phyloP scores from a whole-genome alignment of 37 sponge, comb jelly and placozoan genomes.

The Theonella swinhoei region DNA sequence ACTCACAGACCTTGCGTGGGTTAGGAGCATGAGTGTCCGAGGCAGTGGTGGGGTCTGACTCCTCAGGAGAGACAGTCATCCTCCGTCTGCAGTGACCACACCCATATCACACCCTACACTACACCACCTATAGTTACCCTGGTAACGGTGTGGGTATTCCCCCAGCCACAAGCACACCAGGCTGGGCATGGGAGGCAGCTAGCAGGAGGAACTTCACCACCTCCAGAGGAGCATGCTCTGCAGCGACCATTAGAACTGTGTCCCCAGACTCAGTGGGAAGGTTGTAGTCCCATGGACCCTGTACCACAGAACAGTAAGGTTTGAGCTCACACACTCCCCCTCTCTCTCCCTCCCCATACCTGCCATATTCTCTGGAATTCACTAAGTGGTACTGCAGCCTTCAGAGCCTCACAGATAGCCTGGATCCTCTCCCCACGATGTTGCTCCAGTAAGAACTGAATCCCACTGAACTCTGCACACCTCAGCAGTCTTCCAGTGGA shows the following conservation, averaged over 20 bases:
- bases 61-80: background rate
- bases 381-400: background rate
- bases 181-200: background rate
- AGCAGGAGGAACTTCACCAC: slow-evolving; percentile 46
- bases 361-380: slow-evolving; percentile 34
- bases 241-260: slow-evolving; percentile 70
- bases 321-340: background rate
- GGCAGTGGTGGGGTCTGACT: background rate
- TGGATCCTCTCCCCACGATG: slow-evolving; percentile 26
- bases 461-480: slow-evolving; percentile 47
- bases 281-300: slow-evolving; percentile 79
- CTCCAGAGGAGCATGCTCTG: slow-evolving; percentile 45
- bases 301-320: background rate
- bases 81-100: background rate
- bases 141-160: background rate
- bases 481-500: slow-evolving; percentile 42
- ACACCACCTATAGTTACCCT: background rate
- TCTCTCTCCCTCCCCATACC: background rate
- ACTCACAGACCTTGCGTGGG: background rate
- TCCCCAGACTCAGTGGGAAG: slow-evolving; percentile 29
- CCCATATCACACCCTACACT: background rate
- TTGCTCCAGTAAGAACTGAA: slow-evolving; percentile 60
- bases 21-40: background rate
- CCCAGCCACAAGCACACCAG: background rate
- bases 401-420: slow-evolving; percentile 1